phyloP scores from a whole-genome alignment of 2,113 vertebrate species.

The Solenodon paradoxus region DNA sequence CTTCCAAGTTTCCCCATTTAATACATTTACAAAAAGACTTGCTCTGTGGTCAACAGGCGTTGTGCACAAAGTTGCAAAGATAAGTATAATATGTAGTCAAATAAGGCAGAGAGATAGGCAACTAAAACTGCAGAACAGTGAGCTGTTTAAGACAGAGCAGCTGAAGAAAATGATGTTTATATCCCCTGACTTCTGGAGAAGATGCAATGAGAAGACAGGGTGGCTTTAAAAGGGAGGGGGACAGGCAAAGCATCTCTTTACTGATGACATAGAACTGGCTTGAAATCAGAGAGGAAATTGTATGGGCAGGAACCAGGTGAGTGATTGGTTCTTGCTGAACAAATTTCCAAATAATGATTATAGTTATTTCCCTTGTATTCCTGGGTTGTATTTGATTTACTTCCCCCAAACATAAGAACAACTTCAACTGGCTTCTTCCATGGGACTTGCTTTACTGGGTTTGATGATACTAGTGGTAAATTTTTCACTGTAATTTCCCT shows the following conservation, averaged over 20 bases:
- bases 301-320: not conserved
- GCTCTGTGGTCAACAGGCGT: not conserved
- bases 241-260: not conserved
- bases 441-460: not conserved
- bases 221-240: not conserved
- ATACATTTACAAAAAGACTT: not conserved
- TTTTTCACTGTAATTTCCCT: constrained; percentile 39
- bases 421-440: not conserved
- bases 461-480: not conserved
- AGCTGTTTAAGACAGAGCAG: not conserved
- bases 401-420: not conserved
- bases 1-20: not conserved
- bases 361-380: not conserved
- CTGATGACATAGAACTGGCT: not conserved
- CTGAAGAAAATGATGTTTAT: not conserved
- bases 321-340: not conserved
- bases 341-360: not conserved
- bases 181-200: not conserved
- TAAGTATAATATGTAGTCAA: not conserved
- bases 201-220: not conserved
- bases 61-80: not conserved
- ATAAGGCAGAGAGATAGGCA: not conserved
- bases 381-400: constrained; percentile 35
- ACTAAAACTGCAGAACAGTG: not conserved
- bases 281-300: not conserved